Base-by-base conservation (phyloP, 2,113 vertebrate genomes). In the Litocranius walleri region DNA sequence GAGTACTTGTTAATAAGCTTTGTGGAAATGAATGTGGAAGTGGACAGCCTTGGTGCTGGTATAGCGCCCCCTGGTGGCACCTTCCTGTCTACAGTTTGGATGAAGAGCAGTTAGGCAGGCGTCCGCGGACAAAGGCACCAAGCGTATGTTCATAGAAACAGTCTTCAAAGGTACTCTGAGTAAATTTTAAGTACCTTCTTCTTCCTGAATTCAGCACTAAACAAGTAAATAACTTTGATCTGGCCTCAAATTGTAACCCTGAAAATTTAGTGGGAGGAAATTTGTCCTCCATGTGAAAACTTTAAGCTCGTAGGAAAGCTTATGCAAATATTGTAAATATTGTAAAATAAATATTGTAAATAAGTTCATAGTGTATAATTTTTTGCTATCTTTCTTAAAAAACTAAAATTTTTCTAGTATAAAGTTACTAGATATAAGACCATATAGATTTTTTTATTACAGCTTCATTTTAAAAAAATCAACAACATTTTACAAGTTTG, bases 1-100 rank as follows among this genome's bases (percentile, higher is more conserved):
- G 25, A 25, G 71, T 14, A 25, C 21, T 40, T 36, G 25, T 23
- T 33, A 23, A 16, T 27, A 5, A 71, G 56, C 33, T 90, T 5
- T 9, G 17, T 3, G 4, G 2, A 81, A 5, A 0, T 59, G 15
- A 30, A 4, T 9, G 10, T 9, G 13, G 80, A 50, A 21, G 2
- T 9, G 27, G 21, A 6, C 15, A 17, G 2, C 19, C 17, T 19
- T 10, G 7, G 6, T 1, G 2, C 13, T 17, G 14, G 59, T 6
- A 17, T 5, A 2, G 33, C 7, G 3, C 10, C 19, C 77, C 40
- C 54, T 57, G 30, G 27, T 3, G 52, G 14, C 6, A 3, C 1
- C 25, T 48, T 85, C 14, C 33, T 36, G 36, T 7, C n/a, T 30
- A 6, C 43, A 48, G 54, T 33, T 4, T 29, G 4, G 12, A 9